Base-by-base conservation (phyloP, 2,113 vertebrate genomes). In the Syrrhaptes paradoxus region DNA sequence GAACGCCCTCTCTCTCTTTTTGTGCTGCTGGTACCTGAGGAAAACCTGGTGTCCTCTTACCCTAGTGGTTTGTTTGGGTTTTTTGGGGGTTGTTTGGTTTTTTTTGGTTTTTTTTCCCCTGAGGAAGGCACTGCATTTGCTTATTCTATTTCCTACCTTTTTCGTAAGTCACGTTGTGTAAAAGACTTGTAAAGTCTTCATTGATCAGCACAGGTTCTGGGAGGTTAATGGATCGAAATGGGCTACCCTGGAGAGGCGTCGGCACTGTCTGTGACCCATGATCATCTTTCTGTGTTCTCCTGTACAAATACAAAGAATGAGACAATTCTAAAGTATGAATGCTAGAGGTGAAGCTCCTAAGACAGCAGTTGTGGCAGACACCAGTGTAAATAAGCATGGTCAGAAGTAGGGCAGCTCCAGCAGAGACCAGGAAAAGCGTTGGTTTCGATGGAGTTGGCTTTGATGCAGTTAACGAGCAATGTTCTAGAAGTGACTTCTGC, bases 221-320 rank as follows among this genome's bases (percentile, higher is more conserved):
- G 68, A 98, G 97, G 52, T 98, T 98, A 80, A 98, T 97, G 29
- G 98, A 98, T 54, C 98, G 97, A 91, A 98, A 98, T 8, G 98
- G 98, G 66, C 98, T 98, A 90, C 98, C 98, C 94, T 98, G 98
- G 12, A 98, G 89, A 81, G 97, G 97, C 41, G 97, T 96, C 54
- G 98, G 96, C 62, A 98, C 97, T 10, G 97, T 97, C 93, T 98
- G 98, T 10, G 97, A 81, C 7, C 97, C 85, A 0, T 98, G 98
- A 26, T 98, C 98, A 71, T 98, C 98, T 87, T 98, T 98, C 51
- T 98, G 98, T 73, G 98, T 95, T 96, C 98, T 98, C 95, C 98
- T 98, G 93, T 92, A 71, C 66, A 95, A 95, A 91, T 17, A 79
- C 51, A 91, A 91, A 92, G 48, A 81, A 87, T 2, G 15, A 95